Evolutionary conservation across 2,888 invertebrate species (phyloP), one percentile per base, ranked within the genome.

Genomic region (Pyrocoelia pectoralis): DNA sequence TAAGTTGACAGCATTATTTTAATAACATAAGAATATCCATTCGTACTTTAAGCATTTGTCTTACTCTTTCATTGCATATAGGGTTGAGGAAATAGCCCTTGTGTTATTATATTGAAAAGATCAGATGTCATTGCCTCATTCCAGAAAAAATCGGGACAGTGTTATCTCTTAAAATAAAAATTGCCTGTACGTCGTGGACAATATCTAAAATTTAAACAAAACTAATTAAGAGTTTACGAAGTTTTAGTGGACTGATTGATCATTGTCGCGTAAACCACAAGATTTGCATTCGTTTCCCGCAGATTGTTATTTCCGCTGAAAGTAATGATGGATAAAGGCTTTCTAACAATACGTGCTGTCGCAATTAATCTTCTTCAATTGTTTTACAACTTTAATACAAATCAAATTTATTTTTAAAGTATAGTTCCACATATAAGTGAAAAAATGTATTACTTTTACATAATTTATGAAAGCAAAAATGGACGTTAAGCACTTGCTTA

Each of bases 201-300:
- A 28, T 15, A 17, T 48, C 15, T 56, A 48, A 49, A 29, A 17
- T 48, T 15, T 56, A 48, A 38, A 15, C 6, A 46, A 56, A 48
- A 48, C 49, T 56, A 56, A 56, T 56, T 56, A 56, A 46, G 14
- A 33, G 56, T 17, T 56, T 48, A 33, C 29, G 28, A 43, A 56
- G 56, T 49, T 48, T 33, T n/a, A 10, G 56, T 48, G 46, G 56
- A 48, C 46, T 56, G 56, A 56, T 56, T 18, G 56, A 56, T 56
- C 46, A 49, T 15, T 49, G 56, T 49, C 49, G 46, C 43, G 18
- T 56, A 56, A 56, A 48, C 56, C 56, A 14, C 56, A 17, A 48
- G 48, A 56, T 56, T 56, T 56, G 56, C 56, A 56, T 56, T 56
- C 56, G 56, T 56, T 54, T 54, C 43, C 54, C n/a, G 18, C 41